Percentiles rank a stretch among this genome's conserved stretches.
Evolutionary conservation across 1,140 invertebrate species (phyloP).

Genomic region (Lamellibrachia luymesi): DNA sequence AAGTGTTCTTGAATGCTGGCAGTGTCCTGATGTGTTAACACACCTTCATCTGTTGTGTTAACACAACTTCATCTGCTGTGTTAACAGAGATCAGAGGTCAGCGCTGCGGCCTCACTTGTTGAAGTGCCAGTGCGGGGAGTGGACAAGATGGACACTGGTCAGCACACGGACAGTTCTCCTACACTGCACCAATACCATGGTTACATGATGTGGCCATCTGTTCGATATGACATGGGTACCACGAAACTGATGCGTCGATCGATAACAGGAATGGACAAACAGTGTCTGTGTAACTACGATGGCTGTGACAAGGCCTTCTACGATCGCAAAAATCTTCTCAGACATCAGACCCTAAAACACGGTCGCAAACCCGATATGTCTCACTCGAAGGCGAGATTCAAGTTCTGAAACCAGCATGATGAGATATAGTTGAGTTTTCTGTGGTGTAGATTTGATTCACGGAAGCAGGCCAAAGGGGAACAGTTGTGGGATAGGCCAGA

Average conservation of each 20-base stretch:
- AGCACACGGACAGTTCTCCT: neutral
- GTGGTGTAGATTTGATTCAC: neutral
- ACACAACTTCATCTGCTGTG: neutral
- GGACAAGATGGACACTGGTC: neutral
- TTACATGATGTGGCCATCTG: neutral
- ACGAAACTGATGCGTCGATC: neutral
- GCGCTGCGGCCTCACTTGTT: neutral
- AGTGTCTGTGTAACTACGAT: slow-evolving; percentile 14
- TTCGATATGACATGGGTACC: neutral
- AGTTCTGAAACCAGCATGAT: neutral
- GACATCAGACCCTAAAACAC: slow-evolving; percentile 15
- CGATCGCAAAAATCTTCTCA: neutral
- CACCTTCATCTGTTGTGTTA: too few species aligned
- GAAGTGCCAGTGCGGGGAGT: neutral
- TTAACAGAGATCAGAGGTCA: neutral
- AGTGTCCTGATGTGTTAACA: too few species aligned
- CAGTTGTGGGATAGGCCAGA: too few species aligned
- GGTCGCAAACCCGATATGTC: slow-evolving; percentile 10
- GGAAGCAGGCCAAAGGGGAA: neutral
- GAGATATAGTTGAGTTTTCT: neutral
- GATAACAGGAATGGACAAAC: slow-evolving; percentile 1
- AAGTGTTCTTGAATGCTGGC: too few species aligned
- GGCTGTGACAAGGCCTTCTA: slow-evolving; percentile 26
- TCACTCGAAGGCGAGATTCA: neutral
- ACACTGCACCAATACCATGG: neutral